phyloP scores from a whole-genome alignment of 2,797 vertebrate genomes.

The Acanthiza pusilla region DNA sequence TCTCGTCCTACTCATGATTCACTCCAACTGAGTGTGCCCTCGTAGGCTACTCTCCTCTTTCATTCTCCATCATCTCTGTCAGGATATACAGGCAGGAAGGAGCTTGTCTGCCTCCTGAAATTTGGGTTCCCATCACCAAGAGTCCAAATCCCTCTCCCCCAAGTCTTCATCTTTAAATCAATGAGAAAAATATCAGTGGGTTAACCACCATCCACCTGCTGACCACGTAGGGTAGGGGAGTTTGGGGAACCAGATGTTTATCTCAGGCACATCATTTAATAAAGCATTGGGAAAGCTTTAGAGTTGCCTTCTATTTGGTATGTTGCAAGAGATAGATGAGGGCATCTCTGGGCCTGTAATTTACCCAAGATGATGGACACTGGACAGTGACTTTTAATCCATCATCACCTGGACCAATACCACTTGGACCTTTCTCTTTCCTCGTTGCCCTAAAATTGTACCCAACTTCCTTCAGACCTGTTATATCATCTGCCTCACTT shows the following conservation, averaged over 20 bases:
- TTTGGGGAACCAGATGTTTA: not conserved
- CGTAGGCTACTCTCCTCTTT: not conserved
- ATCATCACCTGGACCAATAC: not conserved
- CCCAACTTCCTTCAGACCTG: not conserved
- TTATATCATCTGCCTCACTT: not conserved
- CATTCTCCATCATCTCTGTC: not conserved
- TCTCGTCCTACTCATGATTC: not conserved
- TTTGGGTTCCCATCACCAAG: not conserved
- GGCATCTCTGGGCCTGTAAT: not conserved
- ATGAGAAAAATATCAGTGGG: not conserved
- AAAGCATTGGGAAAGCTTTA: not conserved
- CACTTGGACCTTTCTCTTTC: not conserved
- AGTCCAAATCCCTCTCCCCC: not conserved
- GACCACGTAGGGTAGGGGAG: rapidly evolving
- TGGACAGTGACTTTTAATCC: not conserved
- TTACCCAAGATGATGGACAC: not conserved
- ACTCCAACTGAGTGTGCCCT: rapidly evolving
- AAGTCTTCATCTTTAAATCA: not conserved
- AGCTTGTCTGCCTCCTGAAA: not conserved
- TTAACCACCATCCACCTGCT: rapidly evolving
- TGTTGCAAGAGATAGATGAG: not conserved
- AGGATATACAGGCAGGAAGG: not conserved
- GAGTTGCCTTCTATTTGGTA: not conserved
- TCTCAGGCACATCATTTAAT: not conserved
- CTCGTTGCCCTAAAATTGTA: not conserved